Evolutionary conservation across 2,797 vertebrate species (phyloP).

Genomic region (Champsocephalus gunnari): DNA sequence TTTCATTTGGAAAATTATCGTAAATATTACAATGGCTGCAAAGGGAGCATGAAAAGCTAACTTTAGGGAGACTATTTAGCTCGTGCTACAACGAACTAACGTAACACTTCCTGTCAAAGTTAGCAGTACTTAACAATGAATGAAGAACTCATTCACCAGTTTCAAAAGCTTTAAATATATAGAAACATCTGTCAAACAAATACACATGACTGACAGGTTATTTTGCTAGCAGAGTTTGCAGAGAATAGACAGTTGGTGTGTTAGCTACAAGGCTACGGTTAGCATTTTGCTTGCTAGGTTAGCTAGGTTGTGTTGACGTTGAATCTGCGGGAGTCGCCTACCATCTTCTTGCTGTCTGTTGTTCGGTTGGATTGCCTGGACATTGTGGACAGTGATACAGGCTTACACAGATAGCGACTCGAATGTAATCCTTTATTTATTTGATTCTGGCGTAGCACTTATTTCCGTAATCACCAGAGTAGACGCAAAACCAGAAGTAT

Average conservation of each 20-base stretch:
- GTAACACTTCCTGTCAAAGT: background rate
- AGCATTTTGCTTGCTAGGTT: slow-evolving; percentile 54
- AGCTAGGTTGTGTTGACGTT: slow-evolving; percentile 20
- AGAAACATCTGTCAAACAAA: background rate
- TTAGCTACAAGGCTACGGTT: slow-evolving; percentile 15
- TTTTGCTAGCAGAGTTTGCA: background rate
- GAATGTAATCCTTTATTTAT: slow-evolving; percentile 83
- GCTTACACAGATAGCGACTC: slow-evolving; percentile 47
- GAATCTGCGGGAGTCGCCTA: slow-evolving; percentile 72
- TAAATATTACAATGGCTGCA: background rate
- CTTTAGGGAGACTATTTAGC: background rate
- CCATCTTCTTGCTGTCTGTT: slow-evolving; percentile 98
- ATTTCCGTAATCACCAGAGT: slow-evolving; percentile 57
- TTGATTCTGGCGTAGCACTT: slow-evolving; percentile 61
- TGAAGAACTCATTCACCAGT: background rate
- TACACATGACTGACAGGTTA: background rate
- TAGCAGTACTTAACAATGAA: background rate
- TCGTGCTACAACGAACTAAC: slow-evolving; percentile 3
- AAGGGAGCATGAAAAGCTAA: background rate
- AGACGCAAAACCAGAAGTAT: background rate
- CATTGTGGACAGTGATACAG: slow-evolving; percentile 83
- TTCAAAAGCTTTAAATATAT: background rate
- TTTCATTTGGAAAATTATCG: background rate
- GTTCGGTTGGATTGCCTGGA: slow-evolving; percentile 92
- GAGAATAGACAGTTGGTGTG: background rate